Conservation (phyloP, 2,797 vertebrate species). For the Cynodonichthys magdalenae region DNA sequence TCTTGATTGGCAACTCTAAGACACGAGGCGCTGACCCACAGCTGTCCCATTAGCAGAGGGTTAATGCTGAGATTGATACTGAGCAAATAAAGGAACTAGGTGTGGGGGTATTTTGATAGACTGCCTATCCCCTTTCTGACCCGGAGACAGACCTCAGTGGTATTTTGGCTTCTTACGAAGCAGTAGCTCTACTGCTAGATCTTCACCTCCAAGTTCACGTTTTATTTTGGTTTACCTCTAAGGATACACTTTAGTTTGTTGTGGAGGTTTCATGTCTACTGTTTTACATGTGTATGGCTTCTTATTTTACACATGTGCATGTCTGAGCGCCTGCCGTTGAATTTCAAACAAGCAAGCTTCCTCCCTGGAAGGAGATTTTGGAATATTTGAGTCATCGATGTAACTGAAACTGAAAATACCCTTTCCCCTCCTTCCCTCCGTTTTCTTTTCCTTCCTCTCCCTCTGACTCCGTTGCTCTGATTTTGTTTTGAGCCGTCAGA, state of each 20-base stretch:
- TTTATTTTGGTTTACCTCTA: constrained; percentile 7
- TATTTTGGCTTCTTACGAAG: constrained; percentile 55
- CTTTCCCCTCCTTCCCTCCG: constrained; percentile 33
- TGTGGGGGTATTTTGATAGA: constrained; percentile 81
- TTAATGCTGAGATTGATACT: constrained; percentile 85
- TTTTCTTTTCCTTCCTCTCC: constrained; percentile 34
- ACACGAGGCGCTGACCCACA: constrained; percentile 83
- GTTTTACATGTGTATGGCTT: constrained; percentile 17
- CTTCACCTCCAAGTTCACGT: constrained; percentile 38
- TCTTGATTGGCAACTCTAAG: constrained; percentile 82
- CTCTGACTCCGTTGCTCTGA: constrained; percentile 56
- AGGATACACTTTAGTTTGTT: constrained; percentile 33
- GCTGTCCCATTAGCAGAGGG: constrained; percentile 85
- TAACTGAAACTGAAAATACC: constrained; percentile 80
- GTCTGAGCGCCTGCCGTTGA: constrained; percentile 33
- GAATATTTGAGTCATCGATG: constrained; percentile 83
- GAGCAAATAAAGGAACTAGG: constrained; percentile 85
- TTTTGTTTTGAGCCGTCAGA: constrained; percentile 74
- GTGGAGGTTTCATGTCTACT: not conserved
- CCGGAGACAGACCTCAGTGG: constrained; percentile 52
- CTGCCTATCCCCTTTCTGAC: constrained; percentile 68
- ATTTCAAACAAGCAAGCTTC: constrained; percentile 72
- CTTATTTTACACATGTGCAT: constrained; percentile 39
- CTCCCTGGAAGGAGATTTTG: constrained; percentile 73
- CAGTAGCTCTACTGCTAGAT: constrained; percentile 16